A percentile compares a stretch with the other conserved stretches of the same genome.
Evolutionary conservation across 64 coral and sea anemone genomes (phyloP).

Genomic region (Orbicella faveolata): DNA sequence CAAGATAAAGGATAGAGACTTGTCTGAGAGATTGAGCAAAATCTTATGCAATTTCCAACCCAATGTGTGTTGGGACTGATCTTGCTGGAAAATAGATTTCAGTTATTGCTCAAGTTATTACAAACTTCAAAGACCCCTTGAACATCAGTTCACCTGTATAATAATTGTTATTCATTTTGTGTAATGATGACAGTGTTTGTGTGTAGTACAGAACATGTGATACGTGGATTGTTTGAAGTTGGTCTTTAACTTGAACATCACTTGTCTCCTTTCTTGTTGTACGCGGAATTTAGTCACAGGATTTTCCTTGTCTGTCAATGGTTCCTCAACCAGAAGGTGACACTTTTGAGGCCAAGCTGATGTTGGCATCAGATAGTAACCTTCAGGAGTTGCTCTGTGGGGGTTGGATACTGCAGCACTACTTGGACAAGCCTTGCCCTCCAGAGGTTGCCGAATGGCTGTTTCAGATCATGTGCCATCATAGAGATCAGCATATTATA

Average conservation of each 20-base stretch:
- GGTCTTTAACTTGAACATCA: not conserved
- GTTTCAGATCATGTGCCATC: slow-evolving; percentile 83
- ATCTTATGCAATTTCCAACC: too few species aligned
- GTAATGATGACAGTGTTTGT: too few species aligned
- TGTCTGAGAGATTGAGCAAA: too few species aligned
- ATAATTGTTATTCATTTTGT: too few species aligned
- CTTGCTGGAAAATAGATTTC: too few species aligned
- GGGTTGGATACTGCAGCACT: slow-evolving; percentile 78
- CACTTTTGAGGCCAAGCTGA: slow-evolving; percentile 47
- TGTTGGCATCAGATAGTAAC: slow-evolving; percentile 23
- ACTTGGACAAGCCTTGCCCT: slow-evolving; percentile 77
- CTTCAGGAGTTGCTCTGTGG: slow-evolving; percentile 79
- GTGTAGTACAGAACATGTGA: too few species aligned
- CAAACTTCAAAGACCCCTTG: too few species aligned
- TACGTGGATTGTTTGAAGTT: not conserved
- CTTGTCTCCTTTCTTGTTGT: not conserved
- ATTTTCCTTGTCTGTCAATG: slow-evolving; percentile 31
- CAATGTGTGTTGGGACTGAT: too few species aligned
- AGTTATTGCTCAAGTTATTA: too few species aligned
- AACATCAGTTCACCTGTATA: too few species aligned
- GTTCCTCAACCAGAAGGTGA: slow-evolving; percentile 9
- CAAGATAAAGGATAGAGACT: too few species aligned
- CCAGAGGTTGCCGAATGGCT: slow-evolving; percentile 69
- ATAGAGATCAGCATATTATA: slow-evolving; percentile 60
- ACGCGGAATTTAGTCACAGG: not conserved